Percentiles rank a stretch among this genome's conserved stretches.
phyloP scores from a whole-genome alignment of 2,888 invertebrate genomes.

The Pardosa pseudoannulata region DNA sequence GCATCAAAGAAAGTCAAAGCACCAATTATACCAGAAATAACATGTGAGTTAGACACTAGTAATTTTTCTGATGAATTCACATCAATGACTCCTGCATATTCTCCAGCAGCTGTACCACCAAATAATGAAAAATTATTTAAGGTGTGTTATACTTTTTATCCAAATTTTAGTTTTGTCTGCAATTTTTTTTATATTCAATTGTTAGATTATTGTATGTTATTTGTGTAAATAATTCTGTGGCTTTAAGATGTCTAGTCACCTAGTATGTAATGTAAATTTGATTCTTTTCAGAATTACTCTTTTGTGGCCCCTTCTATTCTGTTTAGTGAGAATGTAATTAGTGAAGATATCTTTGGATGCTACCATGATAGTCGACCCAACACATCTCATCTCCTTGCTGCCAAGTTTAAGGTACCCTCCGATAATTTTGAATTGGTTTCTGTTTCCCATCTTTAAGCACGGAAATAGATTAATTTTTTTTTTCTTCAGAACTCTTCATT shows the following conservation, averaged over 20 bases:
- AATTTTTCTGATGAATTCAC: conserved; percentile 99
- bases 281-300: conserved; percentile 86
- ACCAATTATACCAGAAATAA: conserved; percentile 92
- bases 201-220: no score
- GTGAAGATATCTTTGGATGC: conserved; percentile 83
- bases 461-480: neutral
- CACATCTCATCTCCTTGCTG: conserved; percentile 80
- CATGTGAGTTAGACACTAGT: conserved; percentile 91
- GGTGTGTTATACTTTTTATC: conserved; percentile 80
- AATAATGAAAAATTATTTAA: conserved; percentile 87
- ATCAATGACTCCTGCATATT: conserved; percentile 91
- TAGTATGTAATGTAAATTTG: no score
- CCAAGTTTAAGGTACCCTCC: conserved; percentile 80
- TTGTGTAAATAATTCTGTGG: no score
- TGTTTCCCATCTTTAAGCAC: neutral
- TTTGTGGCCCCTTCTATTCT: conserved; percentile 95
- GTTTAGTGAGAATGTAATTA: conserved; percentile 86
- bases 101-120: conserved; percentile 77
- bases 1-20: conserved; percentile 87
- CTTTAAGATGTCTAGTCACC: no score
- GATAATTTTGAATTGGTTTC: neutral
- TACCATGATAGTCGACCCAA: conserved; percentile 80
- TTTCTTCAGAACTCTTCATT: conserved; percentile 86
- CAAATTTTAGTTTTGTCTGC: no score
- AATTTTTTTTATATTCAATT: no score